Evolutionary conservation across 2,113 vertebrate genomes (phyloP).

Genomic region (Tachysurus vachellii): DNA sequence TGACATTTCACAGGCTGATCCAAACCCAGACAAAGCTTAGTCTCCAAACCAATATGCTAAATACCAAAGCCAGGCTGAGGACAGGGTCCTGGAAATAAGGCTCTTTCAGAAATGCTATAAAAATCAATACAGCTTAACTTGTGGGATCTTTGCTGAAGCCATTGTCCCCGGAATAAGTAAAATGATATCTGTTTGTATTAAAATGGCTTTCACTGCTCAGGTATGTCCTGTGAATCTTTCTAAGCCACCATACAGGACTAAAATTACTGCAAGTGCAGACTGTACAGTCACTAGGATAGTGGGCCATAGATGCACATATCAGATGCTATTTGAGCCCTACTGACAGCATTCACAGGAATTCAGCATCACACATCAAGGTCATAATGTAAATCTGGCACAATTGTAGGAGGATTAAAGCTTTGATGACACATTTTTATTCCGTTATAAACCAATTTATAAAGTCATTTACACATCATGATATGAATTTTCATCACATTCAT

Average conservation of each 20-base stretch:
- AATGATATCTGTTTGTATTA: neutral
- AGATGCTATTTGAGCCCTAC: neutral
- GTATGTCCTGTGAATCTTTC: neutral
- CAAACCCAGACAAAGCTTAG: constrained; percentile 58
- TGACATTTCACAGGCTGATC: constrained; percentile 73
- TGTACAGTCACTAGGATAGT: neutral
- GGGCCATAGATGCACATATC: constrained; percentile 6
- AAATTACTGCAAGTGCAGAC: neutral
- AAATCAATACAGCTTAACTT: neutral
- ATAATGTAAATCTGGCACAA: constrained; percentile 1
- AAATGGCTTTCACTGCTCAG: neutral
- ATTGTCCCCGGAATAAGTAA: neutral
- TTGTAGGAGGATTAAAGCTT: neutral
- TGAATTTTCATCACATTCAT: neutral
- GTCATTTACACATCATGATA: neutral
- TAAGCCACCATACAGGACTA: too few species aligned
- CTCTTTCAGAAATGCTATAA: constrained; percentile 50
- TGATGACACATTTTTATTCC: neutral
- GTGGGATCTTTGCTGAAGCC: neutral
- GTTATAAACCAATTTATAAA: neutral
- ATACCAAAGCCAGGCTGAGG: constrained; percentile 65
- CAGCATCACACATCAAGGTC: neutral
- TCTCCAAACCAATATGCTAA: constrained; percentile 63
- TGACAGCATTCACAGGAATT: neutral
- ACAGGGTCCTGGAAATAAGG: constrained; percentile 51